Base-by-base conservation (phyloP, 2,888 invertebrate species). In the Spodoptera littoralis region DNA sequence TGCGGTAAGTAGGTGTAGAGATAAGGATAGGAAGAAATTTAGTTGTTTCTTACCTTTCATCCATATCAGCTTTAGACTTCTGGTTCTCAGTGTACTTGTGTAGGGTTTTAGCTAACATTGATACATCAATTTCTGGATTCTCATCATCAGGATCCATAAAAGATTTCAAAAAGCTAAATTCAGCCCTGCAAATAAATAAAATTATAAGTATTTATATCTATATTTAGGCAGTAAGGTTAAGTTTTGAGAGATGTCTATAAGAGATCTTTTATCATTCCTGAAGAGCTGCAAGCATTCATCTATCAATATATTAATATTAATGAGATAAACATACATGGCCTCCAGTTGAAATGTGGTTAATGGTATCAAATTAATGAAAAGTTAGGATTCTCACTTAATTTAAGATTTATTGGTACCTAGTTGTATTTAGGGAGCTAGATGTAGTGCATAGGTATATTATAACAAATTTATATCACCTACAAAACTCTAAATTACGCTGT, bases 21-120 rank as follows among this genome's bases (percentile, higher is more conserved):
- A 27, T 4, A 27, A 27, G 27, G 27, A 27, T 27, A 27, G 3
- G 27, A 27, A 27, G 3, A 13, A 24, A 13, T 6, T 49, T 9
- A 8, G 2, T 5, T 13, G 4, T 3, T 50, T 11, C 48, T 75
- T 79, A 94, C 94, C 94, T 94, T 73, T 94, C 94, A 67, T 94
- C 94, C 36, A 93, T 80, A 65, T 94, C 93, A 53, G 88, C 80
- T 79, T 93, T 94, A 42, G 81, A 77, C 70, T 92, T 92, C 70
- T 92, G 92, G 57, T 80, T 89, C 66, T 92, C 91, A 64, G 92
- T 92, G 76, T 90, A 94, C 64, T 90, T 88, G 62, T 88, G 90
- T 6, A 94, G 74, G 0, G 90, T 90, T 41, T 77, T 84, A 0
- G 94, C 92, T 13, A 94, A 77, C 73, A 86, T 89, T 1, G 85